Evolutionary conservation across 92 coral and sea anemone species (phyloP), one percentile per base, ranked within the genome.

Genomic region (Umimayanthus kanabou): DNA sequence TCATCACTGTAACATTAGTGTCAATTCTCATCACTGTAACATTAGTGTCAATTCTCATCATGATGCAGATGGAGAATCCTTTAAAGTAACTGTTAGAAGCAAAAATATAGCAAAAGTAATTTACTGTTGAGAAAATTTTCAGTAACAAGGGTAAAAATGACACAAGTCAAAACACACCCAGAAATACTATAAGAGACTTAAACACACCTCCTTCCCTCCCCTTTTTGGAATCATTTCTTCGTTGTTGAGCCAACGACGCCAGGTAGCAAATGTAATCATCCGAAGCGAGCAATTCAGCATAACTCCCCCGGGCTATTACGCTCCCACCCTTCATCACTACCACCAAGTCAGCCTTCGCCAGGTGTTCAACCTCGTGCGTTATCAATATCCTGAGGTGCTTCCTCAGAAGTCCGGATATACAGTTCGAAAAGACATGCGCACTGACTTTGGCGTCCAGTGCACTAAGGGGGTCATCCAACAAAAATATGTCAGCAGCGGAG

Each of bases 381-480:
- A 67, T 67, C 73, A 66, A 9, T 6, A 66, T 66, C 29, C 73
- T 23, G 9, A 66, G 29, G 30, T 66, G 73, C 10, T 26, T 66
- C 28, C 73, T 66, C 73, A 66, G 73, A 66, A 66, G 73, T 66
- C 73, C 73, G 73, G 10, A 66, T 14, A 66, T 66, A 66, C 73
- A 66, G 29, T 66, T 23, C 28, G 25, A 7, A 66, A 66, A 66
- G 73, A 66, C 73, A 66, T 66, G 73, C 73, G 73, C 73, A 66
- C 73, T 66, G 73, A 66, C 33, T 26, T 66, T 26, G 29, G 73
- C 28, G 2, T 66, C 73, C 73, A 66, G 22, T 6, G 73, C 73
- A 66, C 73, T 22, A 66, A 66, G 73, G 22, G 73, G 73, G 73
- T 66, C 73, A 66, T 66, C 73, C 73, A 66, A 66, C 29, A 66